A percentile compares a stretch with the other conserved stretches of the same genome.
Conservation (phyloP, 2,113 vertebrate species). For the Bucco capensis region DNA sequence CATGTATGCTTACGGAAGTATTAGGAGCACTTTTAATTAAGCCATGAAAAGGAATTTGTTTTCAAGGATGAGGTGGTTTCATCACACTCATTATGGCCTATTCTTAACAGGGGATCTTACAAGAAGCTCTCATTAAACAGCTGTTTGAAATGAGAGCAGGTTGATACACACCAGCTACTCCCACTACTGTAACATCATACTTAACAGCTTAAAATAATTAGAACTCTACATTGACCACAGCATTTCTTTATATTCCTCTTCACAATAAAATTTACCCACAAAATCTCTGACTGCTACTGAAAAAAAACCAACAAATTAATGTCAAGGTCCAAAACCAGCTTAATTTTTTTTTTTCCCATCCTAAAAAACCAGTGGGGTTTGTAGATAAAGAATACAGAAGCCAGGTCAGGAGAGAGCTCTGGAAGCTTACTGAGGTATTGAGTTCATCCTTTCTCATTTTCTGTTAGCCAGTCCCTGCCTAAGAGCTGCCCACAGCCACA, state of each 20-base stretch:
- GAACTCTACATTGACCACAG: not conserved
- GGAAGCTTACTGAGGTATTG: not conserved
- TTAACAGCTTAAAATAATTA: not conserved
- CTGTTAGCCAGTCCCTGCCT: not conserved
- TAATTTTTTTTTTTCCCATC: not conserved
- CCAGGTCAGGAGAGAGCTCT: not conserved
- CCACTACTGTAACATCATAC: not conserved
- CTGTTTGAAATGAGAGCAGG: not conserved
- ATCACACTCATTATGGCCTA: conserved; percentile 41
- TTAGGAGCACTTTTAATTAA: conserved; percentile 63
- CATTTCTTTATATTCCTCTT: not conserved
- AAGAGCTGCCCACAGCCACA: not conserved
- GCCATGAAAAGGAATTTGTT: conserved; percentile 37
- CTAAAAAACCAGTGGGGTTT: not conserved
- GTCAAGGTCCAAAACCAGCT: not conserved
- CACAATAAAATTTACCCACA: not conserved
- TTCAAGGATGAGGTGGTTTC: conserved; percentile 50
- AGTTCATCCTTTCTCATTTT: not conserved
- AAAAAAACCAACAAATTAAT: not conserved
- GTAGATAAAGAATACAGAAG: not conserved
- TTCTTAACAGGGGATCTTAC: conserved; percentile 53
- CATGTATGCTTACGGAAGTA: conserved; percentile 23
- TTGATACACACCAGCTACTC: not conserved
- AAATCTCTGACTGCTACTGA: not conserved
- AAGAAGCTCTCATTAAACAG: conserved; percentile 59